Evolutionary conservation across 2,113 vertebrate genomes (phyloP).

Genomic region (Cromileptes altivelis): DNA sequence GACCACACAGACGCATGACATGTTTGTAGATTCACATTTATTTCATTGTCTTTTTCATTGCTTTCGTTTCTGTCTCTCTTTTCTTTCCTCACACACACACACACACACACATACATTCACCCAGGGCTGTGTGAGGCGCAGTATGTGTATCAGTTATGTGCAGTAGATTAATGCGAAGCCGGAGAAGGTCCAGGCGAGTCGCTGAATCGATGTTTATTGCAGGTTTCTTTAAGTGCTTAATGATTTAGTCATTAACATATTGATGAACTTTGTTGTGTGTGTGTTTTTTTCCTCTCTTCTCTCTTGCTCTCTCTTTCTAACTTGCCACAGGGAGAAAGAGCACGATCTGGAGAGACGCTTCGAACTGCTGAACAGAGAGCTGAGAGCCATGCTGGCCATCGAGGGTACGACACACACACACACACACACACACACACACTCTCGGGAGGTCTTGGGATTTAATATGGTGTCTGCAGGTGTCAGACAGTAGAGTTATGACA

Average conservation of each 20-base stretch:
- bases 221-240: slow-evolving; percentile 98
- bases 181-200: slow-evolving; percentile 89
- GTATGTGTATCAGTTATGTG: slow-evolving; percentile 95
- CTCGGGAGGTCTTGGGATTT: neutral
- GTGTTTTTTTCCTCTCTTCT: slow-evolving; percentile 38
- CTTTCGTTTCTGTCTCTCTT: neutral
- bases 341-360: slow-evolving; percentile 99
- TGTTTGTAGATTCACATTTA: slow-evolving; percentile 17
- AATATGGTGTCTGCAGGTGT: slow-evolving; percentile 6
- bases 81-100: slow-evolving; percentile 1
- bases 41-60: slow-evolving; percentile 1
- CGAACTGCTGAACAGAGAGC: slow-evolving; percentile 97
- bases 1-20: slow-evolving; percentile 15
- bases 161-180: slow-evolving; percentile 97
- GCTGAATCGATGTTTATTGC: slow-evolving; percentile 96
- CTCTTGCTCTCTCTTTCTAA: slow-evolving; percentile 69
- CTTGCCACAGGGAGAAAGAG: slow-evolving; percentile 99
- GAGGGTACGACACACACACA: slow-evolving; percentile 90
- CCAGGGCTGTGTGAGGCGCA: slow-evolving; percentile 62
- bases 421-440: slow-evolving; percentile 23
- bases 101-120: slow-evolving; percentile 41
- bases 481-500: neutral
- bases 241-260: slow-evolving; percentile 99
- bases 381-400: slow-evolving; percentile 97
- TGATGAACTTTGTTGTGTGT: slow-evolving; percentile 93